Evolutionary conservation across 2,113 vertebrate genomes (phyloP).

Genomic region (Rattus rattus): DNA sequence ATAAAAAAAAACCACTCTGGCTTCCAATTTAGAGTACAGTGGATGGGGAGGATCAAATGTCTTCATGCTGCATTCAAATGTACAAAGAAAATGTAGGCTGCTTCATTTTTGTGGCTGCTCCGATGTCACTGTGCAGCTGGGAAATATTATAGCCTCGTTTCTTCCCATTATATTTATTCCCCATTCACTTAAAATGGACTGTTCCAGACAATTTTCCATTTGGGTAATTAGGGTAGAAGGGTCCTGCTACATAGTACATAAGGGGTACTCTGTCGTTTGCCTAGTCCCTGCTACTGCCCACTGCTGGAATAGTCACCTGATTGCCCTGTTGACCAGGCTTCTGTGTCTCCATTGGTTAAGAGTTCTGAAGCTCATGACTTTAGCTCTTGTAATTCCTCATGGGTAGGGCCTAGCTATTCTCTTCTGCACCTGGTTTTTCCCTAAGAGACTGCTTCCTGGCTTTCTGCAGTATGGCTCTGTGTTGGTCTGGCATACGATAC

Average conservation of each 20-base stretch:
- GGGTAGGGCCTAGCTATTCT: neutral
- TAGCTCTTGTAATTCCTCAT: neutral
- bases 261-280: neutral
- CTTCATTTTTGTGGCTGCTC: neutral
- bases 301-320: neutral
- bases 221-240: neutral
- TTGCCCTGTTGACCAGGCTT: neutral
- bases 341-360: neutral
- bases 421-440: neutral
- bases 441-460: too few relatives aligned
- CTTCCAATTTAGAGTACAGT: neutral
- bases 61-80: neutral
- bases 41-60: too few relatives aligned
- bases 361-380: neutral
- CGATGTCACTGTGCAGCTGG: neutral
- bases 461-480: neutral
- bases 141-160: neutral
- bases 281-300: neutral
- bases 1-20: neutral
- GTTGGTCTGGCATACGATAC: neutral
- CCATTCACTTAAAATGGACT: neutral
- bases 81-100: neutral
- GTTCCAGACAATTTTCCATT: neutral
- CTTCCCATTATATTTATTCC: neutral
- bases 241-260: accelerated